Evolutionary conservation across 1,140 invertebrate species (phyloP), one percentile per base, ranked within the genome.

Genomic region (Pogonomyrmex californicus): DNA sequence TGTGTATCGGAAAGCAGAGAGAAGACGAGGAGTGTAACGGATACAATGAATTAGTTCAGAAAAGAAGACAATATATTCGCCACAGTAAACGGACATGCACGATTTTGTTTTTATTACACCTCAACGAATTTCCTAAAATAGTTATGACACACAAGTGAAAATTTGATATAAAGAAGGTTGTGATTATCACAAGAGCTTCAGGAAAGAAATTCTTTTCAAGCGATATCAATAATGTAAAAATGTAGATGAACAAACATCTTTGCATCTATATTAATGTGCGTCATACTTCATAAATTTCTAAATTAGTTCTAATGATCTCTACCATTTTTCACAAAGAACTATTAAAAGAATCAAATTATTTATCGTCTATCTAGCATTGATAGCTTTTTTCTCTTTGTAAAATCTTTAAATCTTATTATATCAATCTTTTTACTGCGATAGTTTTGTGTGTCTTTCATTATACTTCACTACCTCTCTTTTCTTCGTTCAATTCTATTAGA

Each of bases 31-130:
- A 47, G 14, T 51, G 58, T 60, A 44, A 82, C 12, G 76, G 38
- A 47, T 23, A 23, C 54, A 82, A 54, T 89, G 58, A 76, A 77
- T 83, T 77, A 89, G 65, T 90, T 87, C 14, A 77, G 70, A 68
- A 86, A 62, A 88, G 47, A 88, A 70, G 68, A 87, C 68, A 58
- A 83, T 70, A 78, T 73, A 76, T 86, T 88, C 41, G 82, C 60
- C 58, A 86, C 62, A 79, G n/a, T 76, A 79, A 68, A 88, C 75
- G 81, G 10, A 47, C 88, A 89, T 88, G 88, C 88, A 89, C 75
- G 79, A 85, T 87, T 36, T 79, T n/a, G 51, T 88, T 75, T 88
- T 47, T 58, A 86, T 60, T 70, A 70, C 23, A 51, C 33, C 49
- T 51, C 71, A n/a, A 73, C 33, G 62, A 85, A 14, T 10, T 58